Conservation (phyloP, 2,113 vertebrate species). For the Nicator chloris region DNA sequence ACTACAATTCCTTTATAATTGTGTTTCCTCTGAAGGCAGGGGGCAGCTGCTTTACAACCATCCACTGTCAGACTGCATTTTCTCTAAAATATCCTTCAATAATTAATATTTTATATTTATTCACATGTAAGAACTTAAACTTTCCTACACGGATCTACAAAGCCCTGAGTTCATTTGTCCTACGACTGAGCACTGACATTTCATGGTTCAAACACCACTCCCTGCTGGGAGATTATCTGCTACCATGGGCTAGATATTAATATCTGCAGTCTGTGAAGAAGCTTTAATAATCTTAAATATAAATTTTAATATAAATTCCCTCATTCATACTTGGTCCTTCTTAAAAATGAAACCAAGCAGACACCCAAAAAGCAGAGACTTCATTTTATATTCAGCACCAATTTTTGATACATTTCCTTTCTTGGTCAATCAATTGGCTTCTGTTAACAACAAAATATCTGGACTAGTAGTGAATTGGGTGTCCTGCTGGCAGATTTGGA, state of each 20-base stretch:
- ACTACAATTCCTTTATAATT: slow-evolving; percentile 37
- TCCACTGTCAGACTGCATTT: background rate
- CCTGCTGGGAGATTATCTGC: slow-evolving; percentile 26
- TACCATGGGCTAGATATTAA: slow-evolving; percentile 8
- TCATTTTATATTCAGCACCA: background rate
- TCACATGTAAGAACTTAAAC: slow-evolving; percentile 40
- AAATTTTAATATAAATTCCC: slow-evolving; percentile 38
- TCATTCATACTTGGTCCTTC: background rate
- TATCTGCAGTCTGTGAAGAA: background rate
- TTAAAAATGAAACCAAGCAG: slow-evolving; percentile 2
- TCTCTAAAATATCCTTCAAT: slow-evolving; percentile 17
- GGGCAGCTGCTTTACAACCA: background rate
- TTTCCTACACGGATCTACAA: background rate
- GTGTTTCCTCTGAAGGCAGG: background rate
- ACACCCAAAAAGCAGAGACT: background rate
- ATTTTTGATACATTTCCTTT: background rate
- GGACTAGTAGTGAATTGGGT: background rate
- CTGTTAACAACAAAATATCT: background rate
- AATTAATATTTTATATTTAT: slow-evolving; percentile 56
- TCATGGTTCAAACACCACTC: slow-evolving; percentile 41
- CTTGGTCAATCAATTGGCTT: background rate
- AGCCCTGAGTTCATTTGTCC: slow-evolving; percentile 2
- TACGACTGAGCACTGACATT: slow-evolving; percentile 25
- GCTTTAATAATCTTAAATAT: slow-evolving; percentile 38
- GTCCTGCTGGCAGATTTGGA: background rate